Evolutionary conservation across 2,797 vertebrate species (phyloP).

Genomic region (Sandelia bainsii): DNA sequence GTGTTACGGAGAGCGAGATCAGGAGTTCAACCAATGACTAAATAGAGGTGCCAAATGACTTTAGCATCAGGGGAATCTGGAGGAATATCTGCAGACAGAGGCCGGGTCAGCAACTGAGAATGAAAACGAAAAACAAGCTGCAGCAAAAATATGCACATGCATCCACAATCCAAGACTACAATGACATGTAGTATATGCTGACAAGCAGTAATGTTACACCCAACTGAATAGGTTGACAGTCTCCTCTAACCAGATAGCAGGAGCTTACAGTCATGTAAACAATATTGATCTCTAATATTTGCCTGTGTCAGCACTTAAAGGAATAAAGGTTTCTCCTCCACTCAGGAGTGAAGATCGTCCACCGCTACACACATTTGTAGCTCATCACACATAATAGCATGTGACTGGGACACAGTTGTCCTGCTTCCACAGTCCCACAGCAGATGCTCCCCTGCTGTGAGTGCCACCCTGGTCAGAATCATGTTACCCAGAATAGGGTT

Average conservation of each 20-base stretch:
- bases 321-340: slow-evolving; percentile 20
- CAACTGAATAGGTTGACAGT: slow-evolving; percentile 33
- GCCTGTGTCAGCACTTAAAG: slow-evolving; percentile 58
- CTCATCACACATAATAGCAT: slow-evolving; percentile 70
- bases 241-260: slow-evolving; percentile 50
- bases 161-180: slow-evolving; percentile 14
- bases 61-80: slow-evolving; percentile 39
- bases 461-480: slow-evolving; percentile 66
- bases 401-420: slow-evolving; percentile 75
- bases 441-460: slow-evolving; percentile 79
- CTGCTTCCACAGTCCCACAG: slow-evolving; percentile 64
- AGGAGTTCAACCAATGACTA: slow-evolving; percentile 55
- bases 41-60: slow-evolving; percentile 53
- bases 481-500: slow-evolving; percentile 67
- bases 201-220: slow-evolving; percentile 51
- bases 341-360: slow-evolving; percentile 29
- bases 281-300: slow-evolving; percentile 60
- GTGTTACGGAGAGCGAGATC: slow-evolving; percentile 38
- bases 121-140: slow-evolving; percentile 18
- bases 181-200: slow-evolving; percentile 61
- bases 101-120: slow-evolving; percentile 13
- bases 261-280: slow-evolving; percentile 22
- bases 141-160: slow-evolving; percentile 11
- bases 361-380: slow-evolving; percentile 25
- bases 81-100: slow-evolving; percentile 26